phyloP scores from a whole-genome alignment of 1,140 invertebrate species.

The Ruditapes philippinarum region DNA sequence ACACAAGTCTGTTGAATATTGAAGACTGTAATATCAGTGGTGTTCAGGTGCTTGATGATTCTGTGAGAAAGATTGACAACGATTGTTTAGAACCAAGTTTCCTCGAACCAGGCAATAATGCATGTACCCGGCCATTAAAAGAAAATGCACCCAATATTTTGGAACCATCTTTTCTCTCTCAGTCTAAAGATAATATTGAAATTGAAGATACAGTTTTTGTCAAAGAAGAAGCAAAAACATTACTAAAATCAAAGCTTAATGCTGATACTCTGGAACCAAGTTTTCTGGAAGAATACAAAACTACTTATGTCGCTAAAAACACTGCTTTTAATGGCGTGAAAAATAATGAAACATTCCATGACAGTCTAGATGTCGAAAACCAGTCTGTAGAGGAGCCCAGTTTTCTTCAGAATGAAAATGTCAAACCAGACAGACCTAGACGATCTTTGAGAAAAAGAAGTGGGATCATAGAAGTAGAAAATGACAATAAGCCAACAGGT shows the following conservation, averaged over 20 bases:
- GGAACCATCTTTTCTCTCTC: constrained; percentile 7
- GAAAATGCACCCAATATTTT: neutral
- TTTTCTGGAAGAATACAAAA: constrained; percentile 25
- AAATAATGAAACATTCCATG: constrained; percentile 34
- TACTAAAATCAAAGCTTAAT: neutral
- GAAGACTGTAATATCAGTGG: constrained; percentile 54
- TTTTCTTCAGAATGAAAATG: constrained; percentile 25
- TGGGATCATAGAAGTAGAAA: constrained; percentile 11
- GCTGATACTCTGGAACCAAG: constrained; percentile 3
- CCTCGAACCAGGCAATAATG: neutral
- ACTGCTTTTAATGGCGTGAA: constrained; percentile 2
- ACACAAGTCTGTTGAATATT: constrained; percentile 56
- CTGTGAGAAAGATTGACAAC: neutral
- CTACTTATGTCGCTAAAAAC: neutral
- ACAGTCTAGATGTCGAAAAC: constrained; percentile 29
- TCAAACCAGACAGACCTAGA: neutral
- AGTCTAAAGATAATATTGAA: neutral
- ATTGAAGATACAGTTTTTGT: constrained; percentile 40
- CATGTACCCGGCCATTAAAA: neutral
- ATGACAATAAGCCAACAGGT: constrained; percentile 23
- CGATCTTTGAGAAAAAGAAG: constrained; percentile 40
- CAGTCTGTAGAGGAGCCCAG: constrained; percentile 16
- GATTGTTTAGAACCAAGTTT: constrained; percentile 23
- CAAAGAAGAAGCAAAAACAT: neutral
- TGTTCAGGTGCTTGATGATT: neutral